These are phyloP conservation scores for Panagrolaimus sp. DNA, from an alignment of 1,140 invertebrate genomes.

Conservation along the genomic window DNA sequence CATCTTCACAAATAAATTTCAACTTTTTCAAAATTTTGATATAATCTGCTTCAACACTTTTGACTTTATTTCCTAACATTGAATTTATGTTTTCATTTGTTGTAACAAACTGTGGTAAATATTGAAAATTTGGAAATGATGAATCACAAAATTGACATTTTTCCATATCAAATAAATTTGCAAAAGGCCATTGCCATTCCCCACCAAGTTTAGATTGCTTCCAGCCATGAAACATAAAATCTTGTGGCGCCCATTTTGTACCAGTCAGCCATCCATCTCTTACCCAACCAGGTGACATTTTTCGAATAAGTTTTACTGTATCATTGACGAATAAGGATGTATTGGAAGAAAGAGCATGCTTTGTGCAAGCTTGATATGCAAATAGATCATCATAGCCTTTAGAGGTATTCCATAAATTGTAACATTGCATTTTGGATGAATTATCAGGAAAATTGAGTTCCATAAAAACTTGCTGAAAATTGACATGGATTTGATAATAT, in stretches of 20 bases:
- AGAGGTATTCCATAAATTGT: background rate
- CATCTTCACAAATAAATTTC: no score
- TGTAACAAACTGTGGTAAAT: no score
- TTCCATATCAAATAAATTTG: background rate
- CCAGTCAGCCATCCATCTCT: background rate
- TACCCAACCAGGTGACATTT: background rate
- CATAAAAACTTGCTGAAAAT: conserved; percentile 4
- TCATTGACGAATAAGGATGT: background rate
- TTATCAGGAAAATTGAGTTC: background rate
- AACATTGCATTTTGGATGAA: background rate
- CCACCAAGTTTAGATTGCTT: background rate
- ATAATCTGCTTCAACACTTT: no score
- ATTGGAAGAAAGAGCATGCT: background rate
- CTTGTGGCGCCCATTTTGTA: background rate
- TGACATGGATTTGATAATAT: background rate
- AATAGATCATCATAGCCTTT: background rate
- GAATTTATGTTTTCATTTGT: no score
- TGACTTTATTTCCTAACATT: no score
- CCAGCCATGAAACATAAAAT: conserved; percentile 14
- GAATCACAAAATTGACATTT: background rate
- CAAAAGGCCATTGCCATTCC: conserved; percentile 11
- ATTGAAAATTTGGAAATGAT: no score
- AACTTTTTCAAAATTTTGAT: no score
- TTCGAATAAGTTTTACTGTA: conserved; percentile 8
- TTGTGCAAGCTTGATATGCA: background rate